A percentile compares a stretch with the other conserved stretches of the same genome.
Evolutionary conservation across 2,113 vertebrate genomes (phyloP).

Genomic region (Paratilapia polleni): DNA sequence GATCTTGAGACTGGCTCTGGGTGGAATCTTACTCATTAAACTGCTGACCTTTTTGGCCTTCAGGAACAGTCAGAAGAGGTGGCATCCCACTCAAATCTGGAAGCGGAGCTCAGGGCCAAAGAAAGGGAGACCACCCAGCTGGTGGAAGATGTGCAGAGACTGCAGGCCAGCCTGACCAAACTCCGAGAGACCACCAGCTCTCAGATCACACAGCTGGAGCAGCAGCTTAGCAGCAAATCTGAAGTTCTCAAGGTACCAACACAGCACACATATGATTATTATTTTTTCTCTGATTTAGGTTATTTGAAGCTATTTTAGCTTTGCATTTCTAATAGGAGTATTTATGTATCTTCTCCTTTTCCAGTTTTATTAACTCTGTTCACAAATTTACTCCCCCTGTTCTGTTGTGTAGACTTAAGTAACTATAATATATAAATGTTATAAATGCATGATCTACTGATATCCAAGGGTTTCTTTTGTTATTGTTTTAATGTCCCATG

Average conservation of each 20-base stretch:
- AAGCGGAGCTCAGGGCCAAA: constrained; percentile 94
- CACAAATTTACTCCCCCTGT: background rate
- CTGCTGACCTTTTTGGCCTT: background rate
- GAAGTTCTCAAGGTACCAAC: constrained; percentile 87
- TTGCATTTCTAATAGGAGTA: background rate
- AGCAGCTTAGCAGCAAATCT: constrained; percentile 93
- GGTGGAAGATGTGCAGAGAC: constrained; percentile 95
- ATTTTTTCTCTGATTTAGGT: background rate
- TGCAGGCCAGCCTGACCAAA: constrained; percentile 96
- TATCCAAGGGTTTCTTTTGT: background rate
- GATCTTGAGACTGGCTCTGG: background rate
- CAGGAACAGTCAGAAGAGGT: constrained; percentile 89
- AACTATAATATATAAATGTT: no score
- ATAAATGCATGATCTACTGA: background rate
- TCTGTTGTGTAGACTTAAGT: background rate
- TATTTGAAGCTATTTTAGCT: background rate
- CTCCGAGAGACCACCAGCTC: constrained; percentile 92
- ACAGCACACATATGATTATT: background rate
- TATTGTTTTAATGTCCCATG: background rate
- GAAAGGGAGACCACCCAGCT: constrained; percentile 96
- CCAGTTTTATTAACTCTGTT: background rate
- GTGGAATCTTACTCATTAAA: background rate
- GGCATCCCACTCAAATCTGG: constrained; percentile 88
- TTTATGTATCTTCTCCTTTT: background rate
- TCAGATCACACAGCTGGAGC: constrained; percentile 93